Base-by-base conservation (phyloP, 2,888 invertebrate genomes). In the Chloroclysta siterata region DNA sequence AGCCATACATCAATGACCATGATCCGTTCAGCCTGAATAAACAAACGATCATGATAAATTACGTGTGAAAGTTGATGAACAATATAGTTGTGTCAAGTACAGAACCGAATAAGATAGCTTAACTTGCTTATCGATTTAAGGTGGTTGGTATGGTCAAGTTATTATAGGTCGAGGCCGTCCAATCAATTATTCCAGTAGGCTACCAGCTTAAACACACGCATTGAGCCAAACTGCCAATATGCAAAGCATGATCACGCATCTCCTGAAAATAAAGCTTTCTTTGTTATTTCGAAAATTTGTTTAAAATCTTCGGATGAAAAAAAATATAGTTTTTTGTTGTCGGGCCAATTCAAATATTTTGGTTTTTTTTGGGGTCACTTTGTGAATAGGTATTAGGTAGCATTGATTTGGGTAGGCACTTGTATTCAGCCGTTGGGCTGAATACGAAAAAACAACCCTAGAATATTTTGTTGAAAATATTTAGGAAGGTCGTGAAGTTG, bases 401-500 rank as follows among this genome's bases (percentile, higher is more conserved):
- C 33, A 1, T 33, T 33, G 33, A 6, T 33, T 6, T n/a, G 3
- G 22, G 22, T 22, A 33, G n/a, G 41, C 5, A n/a, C 17, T 47
- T 17, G 22, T 47, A 11, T 47, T 47, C 44, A 14, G 44, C 44
- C 7, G 44, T 44, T 44, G 44, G 11, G 0, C 17, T 46, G 4
- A 17, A 17, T 46, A 11, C 36, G 28, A 2, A 17, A n/a, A 48
- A 17, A 17, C 22, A 47, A 48, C 48, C 5, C 46, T 46, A 17
- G 46, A 44, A 17, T 46, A 46, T 14, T 10, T 39, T 39, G 36
- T 39, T 39, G 17, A n/a, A 60, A 55, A 39, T 42, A 60, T 50
- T 42, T 50, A 22, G 61, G 63, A 74, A 77, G 77, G 78, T 65
- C 70, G 65, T 60, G 56, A 48, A 33, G 52, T 66, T 65, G 73